Base-by-base conservation (phyloP, 2,888 invertebrate genomes). In the Tanytarsus gracilentus region DNA sequence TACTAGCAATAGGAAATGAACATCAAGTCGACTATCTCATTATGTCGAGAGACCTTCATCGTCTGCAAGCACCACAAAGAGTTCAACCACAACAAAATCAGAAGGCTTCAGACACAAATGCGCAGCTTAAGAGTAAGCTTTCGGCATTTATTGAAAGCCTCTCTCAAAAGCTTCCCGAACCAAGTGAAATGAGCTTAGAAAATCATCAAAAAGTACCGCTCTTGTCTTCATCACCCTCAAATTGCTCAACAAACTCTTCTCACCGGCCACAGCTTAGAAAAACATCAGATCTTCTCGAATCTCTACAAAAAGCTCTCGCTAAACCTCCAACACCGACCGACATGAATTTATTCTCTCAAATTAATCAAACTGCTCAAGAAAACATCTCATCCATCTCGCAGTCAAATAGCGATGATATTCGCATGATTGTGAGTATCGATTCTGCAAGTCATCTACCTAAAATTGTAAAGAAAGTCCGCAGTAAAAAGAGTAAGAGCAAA, bases 1-100 rank as follows among this genome's bases (percentile, higher is more conserved):
- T 82, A 8, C 69, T 81, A 29, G 82, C 82, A 33, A 71, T 83
- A 49, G 83, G 83, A 9, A 79, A 80, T 3, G 77, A 78, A 48
- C 73, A 76, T 49, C 83, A 83, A 70, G 78, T 83, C 27, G 72
- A 76, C 16, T 72, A 77, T 62, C 67, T 82, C 36, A 78, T 79
- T 69, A 74, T 69, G 69, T 71, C 71, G 14, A 69, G 69, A 4
- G 29, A 40, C 49, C 18, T 58, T 4, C 16, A 55, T 36, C 51
- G 36, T 11, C 44, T 63, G 25, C 63, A 61, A n/a, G 55, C 62
- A 30, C 62, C 63, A 29, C 53, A 53, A 59, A 25, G 30, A 56
- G 33, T 58, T 16, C 40, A 52, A 23, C 14, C 60, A 14, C 25
- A 16, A 6, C 33, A 21, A 25, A 51, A 56, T 9, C 1, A 21